Conservation (phyloP, 1,140 invertebrate genomes). For the Phymorhynchus buccinoides region DNA sequence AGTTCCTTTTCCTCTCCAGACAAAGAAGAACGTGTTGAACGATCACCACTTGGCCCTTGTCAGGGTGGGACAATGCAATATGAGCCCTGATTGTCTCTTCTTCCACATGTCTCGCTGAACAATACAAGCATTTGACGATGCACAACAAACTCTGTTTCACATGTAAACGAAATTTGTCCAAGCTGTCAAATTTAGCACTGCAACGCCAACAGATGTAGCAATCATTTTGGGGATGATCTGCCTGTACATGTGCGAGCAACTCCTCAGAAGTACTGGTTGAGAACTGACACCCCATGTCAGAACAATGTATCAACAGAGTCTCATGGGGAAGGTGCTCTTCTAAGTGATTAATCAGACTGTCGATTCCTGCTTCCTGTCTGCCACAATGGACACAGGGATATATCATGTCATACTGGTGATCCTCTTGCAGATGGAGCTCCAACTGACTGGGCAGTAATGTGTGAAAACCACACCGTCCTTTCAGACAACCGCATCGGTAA, state of each 20-base stretch:
- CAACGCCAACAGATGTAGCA: background rate
- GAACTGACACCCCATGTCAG: background rate
- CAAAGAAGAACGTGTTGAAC: slow-evolving; percentile 5
- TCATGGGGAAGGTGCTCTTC: slow-evolving; percentile 1
- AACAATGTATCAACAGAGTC: background rate
- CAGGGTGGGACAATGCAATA: slow-evolving; percentile 1
- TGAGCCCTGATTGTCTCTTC: background rate
- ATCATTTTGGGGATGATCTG: background rate
- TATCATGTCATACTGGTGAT: background rate
- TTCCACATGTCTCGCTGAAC: slow-evolving; percentile 22
- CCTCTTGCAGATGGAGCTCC: slow-evolving; percentile 13
- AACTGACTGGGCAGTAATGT: background rate
- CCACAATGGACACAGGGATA: slow-evolving; percentile 24
- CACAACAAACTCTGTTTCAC: background rate
- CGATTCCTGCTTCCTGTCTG: background rate
- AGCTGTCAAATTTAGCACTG: background rate
- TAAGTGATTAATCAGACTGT: background rate
- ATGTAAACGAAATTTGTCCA: background rate
- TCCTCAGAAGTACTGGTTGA: background rate
- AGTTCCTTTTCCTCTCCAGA: background rate
- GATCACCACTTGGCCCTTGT: background rate
- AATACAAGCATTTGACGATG: slow-evolving; percentile 1
- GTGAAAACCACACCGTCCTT: slow-evolving; percentile 1
- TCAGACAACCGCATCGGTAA: background rate
- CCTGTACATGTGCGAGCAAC: background rate